A percentile compares a stretch with the other conserved stretches of the same genome.
These are phyloP conservation scores for Lasius fuliginosus DNA, from an alignment of 2,888 invertebrate species.

Conservation along the genomic window DNA sequence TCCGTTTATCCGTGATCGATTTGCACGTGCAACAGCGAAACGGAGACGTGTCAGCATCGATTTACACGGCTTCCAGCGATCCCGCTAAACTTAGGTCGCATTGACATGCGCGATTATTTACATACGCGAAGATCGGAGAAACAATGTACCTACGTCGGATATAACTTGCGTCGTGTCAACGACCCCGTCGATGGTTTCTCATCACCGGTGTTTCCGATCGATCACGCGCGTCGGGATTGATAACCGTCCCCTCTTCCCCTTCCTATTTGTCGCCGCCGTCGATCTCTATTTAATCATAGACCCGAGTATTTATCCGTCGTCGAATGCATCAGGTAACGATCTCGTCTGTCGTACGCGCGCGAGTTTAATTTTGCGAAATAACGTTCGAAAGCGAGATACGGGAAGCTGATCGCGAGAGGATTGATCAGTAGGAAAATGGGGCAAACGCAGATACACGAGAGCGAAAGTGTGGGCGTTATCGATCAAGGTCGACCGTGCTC, in stretches of 20 bases:
- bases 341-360: not conserved
- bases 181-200: conserved; percentile 25
- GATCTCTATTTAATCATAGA: conserved; percentile 14
- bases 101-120: conserved; percentile 77
- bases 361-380: not conserved
- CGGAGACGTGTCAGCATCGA: not conserved
- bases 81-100: conserved; percentile 71
- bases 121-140: conserved; percentile 58
- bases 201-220: conserved; percentile 25
- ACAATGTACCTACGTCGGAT: conserved; percentile 35
- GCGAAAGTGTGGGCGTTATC: conserved; percentile 65
- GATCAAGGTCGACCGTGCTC: conserved; percentile 75
- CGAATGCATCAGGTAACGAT: not conserved
- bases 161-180: conserved; percentile 40
- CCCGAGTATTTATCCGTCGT: not conserved
- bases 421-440: conserved; percentile 1
- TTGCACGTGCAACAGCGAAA: conserved; percentile 26
- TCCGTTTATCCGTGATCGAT: conserved; percentile 43
- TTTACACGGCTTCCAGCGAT: conserved; percentile 42
- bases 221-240: conserved; percentile 6
- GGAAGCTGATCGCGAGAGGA: not conserved
- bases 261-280: not conserved
- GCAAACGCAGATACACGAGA: conserved; percentile 52
- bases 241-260: not conserved
- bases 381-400: not conserved